Conservation (phyloP, 2,113 vertebrate species). For the Cottus gobio region DNA sequence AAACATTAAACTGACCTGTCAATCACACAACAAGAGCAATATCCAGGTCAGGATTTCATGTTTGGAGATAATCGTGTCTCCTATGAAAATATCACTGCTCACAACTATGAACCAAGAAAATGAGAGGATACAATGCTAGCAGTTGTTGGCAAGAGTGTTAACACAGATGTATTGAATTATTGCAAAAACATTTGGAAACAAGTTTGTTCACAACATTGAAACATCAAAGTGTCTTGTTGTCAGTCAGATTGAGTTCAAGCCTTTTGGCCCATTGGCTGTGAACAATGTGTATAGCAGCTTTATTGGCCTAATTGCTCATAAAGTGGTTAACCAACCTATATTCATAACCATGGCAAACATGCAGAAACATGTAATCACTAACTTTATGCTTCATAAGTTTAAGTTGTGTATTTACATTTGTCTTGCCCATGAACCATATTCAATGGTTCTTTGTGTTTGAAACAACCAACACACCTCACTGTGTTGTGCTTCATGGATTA, state of each 20-base stretch:
- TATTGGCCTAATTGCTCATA: background rate
- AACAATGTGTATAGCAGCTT: background rate
- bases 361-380: constrained; percentile 4
- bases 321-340: background rate
- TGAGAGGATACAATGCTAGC: background rate
- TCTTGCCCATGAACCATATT: background rate
- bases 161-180: background rate
- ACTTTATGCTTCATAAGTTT: background rate
- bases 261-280: background rate
- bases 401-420: background rate
- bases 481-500: constrained; percentile 21
- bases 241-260: background rate
- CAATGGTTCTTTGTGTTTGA: background rate
- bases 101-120: constrained; percentile 4
- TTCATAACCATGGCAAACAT: constrained; percentile 19
- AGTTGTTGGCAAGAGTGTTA: background rate
- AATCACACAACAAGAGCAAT: background rate
- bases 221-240: background rate
- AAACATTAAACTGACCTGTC: constrained; percentile 7
- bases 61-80: constrained; percentile 1
- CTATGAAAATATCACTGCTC: background rate
- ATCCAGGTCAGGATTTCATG: background rate
- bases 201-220: background rate
- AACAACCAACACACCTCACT: background rate
- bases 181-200: background rate